These are phyloP conservation scores for Drosophila incognita DNA, from an alignment of 2,888 invertebrate genomes.

Conservation along the genomic window DNA sequence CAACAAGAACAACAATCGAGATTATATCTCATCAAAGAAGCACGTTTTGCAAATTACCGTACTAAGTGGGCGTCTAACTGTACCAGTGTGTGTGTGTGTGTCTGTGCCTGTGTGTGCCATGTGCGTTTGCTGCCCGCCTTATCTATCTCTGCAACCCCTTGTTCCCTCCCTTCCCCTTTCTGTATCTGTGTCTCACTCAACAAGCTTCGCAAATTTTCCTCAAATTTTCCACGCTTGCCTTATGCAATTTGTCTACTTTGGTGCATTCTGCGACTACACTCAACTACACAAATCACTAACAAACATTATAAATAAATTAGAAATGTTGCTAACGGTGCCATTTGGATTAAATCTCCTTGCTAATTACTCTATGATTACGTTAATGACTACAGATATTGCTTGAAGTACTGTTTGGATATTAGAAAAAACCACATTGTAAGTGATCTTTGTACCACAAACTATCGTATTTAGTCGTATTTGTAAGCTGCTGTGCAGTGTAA, in stretches of 20 bases:
- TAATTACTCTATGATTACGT: slow-evolving; percentile 1
- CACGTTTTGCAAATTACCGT: slow-evolving; percentile 85
- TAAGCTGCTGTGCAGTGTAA: slow-evolving; percentile 41
- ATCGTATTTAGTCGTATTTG: not conserved
- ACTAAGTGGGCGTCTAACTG: slow-evolving; percentile 84
- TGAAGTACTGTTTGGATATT: not conserved
- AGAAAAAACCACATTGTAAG: not conserved
- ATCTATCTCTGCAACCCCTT: slow-evolving; percentile 12
- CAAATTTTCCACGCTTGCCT: slow-evolving; percentile 80
- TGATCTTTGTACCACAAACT: not conserved
- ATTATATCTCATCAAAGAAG: slow-evolving; percentile 84
- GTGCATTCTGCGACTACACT: slow-evolving; percentile 64
- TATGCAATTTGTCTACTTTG: slow-evolving; percentile 75
- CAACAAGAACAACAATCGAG: slow-evolving; percentile 55
- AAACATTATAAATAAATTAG: not conserved
- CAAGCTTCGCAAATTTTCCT: slow-evolving; percentile 58
- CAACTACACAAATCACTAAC: slow-evolving; percentile 20
- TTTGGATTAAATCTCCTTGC: not conserved
- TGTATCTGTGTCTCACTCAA: slow-evolving; percentile 6
- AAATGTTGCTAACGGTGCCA: not conserved
- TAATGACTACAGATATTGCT: not conserved
- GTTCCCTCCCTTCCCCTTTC: not conserved
- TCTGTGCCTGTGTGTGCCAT: slow-evolving; percentile 43
- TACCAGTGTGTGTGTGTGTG: slow-evolving; percentile 54
- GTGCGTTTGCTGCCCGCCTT: slow-evolving; percentile 54